phyloP scores from a whole-genome alignment of 2,113 vertebrate species.

The Ibidorhyncha struthersii region DNA sequence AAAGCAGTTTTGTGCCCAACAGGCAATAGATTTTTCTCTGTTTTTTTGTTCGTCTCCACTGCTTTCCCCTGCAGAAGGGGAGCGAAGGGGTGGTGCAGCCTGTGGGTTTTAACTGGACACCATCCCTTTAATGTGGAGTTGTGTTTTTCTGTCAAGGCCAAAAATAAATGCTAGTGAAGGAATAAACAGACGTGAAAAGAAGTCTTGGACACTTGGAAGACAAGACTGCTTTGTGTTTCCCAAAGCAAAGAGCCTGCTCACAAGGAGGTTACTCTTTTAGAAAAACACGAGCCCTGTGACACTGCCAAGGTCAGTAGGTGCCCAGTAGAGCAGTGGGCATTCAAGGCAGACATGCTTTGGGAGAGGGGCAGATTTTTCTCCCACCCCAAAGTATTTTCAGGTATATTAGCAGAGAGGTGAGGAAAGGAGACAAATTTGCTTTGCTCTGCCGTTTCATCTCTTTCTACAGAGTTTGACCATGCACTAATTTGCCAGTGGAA shows the following conservation, averaged over 20 bases:
- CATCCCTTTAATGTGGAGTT: constrained; percentile 34
- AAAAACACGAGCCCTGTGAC: constrained; percentile 33
- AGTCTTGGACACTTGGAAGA: constrained; percentile 51
- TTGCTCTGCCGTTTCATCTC: not conserved
- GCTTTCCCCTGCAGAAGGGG: not conserved
- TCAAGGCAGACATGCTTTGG: not conserved
- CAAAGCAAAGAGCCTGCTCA: constrained; percentile 45
- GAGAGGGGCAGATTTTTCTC: not conserved
- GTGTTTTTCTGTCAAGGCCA: constrained; percentile 27
- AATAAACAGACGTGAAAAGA: constrained; percentile 49
- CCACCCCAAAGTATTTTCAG: not conserved
- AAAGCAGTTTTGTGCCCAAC: not conserved
- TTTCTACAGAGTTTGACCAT: not conserved
- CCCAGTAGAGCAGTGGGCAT: not conserved
- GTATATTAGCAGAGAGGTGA: not conserved
- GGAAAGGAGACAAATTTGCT: not conserved
- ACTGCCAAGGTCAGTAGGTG: constrained; percentile 46
- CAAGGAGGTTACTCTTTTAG: constrained; percentile 29
- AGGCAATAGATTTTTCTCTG: not conserved
- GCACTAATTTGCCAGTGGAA: not conserved
- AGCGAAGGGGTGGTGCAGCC: not conserved
- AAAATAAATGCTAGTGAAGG: constrained; percentile 49
- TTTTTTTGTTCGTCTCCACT: not conserved
- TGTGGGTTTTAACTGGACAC: constrained; percentile 12
- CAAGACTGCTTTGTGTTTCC: constrained; percentile 61